A percentile compares a stretch with the other conserved stretches of the same genome.
These are phyloP conservation scores for Neoitamus cyanurus DNA, from an alignment of 2,888 invertebrate species.

Conservation along the genomic window DNA sequence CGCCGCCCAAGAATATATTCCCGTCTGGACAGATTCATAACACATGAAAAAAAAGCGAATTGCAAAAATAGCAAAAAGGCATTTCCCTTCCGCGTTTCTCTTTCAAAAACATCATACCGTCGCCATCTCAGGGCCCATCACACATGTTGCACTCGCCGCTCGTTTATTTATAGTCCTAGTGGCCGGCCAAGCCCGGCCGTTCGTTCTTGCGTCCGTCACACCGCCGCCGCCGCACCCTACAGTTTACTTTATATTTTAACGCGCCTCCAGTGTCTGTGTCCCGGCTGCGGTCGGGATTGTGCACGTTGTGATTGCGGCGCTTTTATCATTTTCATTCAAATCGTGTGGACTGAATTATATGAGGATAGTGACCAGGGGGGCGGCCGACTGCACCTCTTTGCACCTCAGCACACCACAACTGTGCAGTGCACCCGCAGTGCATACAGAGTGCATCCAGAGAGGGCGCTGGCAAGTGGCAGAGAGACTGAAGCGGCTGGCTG, in stretches of 20 bases:
- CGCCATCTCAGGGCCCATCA: constrained; percentile 13
- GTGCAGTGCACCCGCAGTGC: not conserved
- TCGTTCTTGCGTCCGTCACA: not conserved
- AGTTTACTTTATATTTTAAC: constrained; percentile 1
- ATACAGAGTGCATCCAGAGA: not conserved
- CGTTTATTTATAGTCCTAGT: constrained; percentile 24
- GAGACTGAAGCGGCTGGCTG: not conserved
- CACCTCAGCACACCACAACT: not conserved
- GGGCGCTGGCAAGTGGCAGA: not conserved
- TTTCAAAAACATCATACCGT: constrained; percentile 35
- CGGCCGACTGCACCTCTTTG: not conserved
- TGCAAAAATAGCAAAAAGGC: constrained; percentile 27
- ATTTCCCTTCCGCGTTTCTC: constrained; percentile 41
- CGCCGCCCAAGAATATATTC: not conserved
- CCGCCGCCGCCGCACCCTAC: not conserved
- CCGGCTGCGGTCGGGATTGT: constrained; percentile 5
- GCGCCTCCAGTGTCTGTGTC: not conserved
- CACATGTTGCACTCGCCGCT: constrained; percentile 32
- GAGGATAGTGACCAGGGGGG: not conserved
- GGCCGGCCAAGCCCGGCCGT: not conserved
- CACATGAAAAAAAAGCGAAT: not conserved
- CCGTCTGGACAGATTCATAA: not conserved
- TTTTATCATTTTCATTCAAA: constrained; percentile 36
- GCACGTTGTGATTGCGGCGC: constrained; percentile 13
- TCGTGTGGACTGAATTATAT: not conserved